Base-by-base conservation (phyloP, 2,113 vertebrate species). In the Entomyzon cyanotis region DNA sequence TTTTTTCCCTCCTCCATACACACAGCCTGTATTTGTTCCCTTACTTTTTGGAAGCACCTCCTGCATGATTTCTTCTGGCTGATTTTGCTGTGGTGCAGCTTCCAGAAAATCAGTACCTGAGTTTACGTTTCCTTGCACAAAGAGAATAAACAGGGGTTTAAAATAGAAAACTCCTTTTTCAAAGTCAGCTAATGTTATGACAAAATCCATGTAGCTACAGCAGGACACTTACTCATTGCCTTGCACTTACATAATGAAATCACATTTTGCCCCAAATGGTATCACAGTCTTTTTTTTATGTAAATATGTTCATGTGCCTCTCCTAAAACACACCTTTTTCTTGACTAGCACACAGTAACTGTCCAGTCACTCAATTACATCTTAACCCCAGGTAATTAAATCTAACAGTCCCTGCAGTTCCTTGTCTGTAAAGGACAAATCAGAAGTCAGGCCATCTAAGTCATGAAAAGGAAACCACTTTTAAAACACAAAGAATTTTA, bases 1-100 rank as follows among this genome's bases (percentile, higher is more conserved):
- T 15, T 15, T n/a, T 7, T 15, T 10, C 2, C n/a, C 6, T 11
- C 10, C 21, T 5, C 6, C 4, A 0, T 11, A 52, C 67, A 10
- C 70, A 21, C 30, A 23, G 17, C n/a, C 50, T 41, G 3, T 10
- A n/a, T 67, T 37, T 52, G 42, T 73, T 93, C 25, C 35, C 41
- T 56, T 47, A 4, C 10, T 84, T 63, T 74, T 31, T 67, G 12
- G 31, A 7, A 83, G 31, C 41, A 41, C 9, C 41, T 70, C 19
- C 35, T 74, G 42, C 18, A 3, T 15, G 37, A 42, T 41, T 41
- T 50, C 46, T 37, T 68, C 14, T 74, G 75, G 39, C 67, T 28
- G 6, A 8, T 77, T 85, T 37, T 37, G 9, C 84, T 46, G 42
- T 14, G 35, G 1, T 35, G 12, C 15, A 62, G 69, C 52, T 78